Evolutionary conservation across 1,140 invertebrate genomes (phyloP).

Genomic region (Octopus sinensis): DNA sequence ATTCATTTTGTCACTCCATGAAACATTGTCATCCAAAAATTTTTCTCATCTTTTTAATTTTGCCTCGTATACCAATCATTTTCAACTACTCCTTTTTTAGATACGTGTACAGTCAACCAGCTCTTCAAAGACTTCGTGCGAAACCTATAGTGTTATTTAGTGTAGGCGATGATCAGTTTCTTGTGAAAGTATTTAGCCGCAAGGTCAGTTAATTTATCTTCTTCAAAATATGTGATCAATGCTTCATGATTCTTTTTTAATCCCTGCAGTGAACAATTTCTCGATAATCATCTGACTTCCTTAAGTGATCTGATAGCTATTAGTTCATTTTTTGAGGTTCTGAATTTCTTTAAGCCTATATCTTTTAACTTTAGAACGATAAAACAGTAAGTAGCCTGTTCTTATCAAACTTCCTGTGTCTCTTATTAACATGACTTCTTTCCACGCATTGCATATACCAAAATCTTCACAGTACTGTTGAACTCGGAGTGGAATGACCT

Average conservation of each 20-base stretch:
- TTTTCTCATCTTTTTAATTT: slow-evolving; percentile 3
- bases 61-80: not conserved
- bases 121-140: not conserved
- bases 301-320: not conserved
- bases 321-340: not conserved
- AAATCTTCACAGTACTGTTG: slow-evolving; percentile 1
- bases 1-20: not conserved
- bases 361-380: not conserved
- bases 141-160: not conserved
- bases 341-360: slow-evolving; percentile 1
- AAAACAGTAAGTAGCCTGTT: not conserved
- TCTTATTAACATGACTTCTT: not conserved
- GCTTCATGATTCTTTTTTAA: slow-evolving; percentile 2
- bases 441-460: not conserved
- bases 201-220: slow-evolving; percentile 2
- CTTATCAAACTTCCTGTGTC: not conserved
- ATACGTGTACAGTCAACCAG: not conserved
- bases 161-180: not conserved
- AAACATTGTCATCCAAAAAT: not conserved
- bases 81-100: not conserved
- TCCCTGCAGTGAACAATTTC: not conserved
- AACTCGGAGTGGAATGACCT: not conserved
- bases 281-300: not conserved
- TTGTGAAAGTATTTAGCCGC: not conserved
- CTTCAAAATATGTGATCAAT: slow-evolving; percentile 8